phyloP scores from a whole-genome alignment of 2,797 vertebrate genomes.

The Muraenolepis orangiensis region DNA sequence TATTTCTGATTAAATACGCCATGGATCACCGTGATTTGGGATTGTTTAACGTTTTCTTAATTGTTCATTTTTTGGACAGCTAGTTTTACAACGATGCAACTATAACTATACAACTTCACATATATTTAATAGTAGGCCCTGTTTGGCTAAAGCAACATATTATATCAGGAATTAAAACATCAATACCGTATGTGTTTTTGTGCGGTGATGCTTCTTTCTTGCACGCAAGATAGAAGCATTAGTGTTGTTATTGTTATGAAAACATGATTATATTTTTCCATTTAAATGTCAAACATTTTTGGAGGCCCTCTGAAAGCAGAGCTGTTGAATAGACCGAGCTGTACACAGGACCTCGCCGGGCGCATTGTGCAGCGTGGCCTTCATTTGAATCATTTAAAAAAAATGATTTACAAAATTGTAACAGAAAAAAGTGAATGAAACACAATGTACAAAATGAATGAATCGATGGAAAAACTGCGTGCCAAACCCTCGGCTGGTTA shows the following conservation, averaged over 20 bases:
- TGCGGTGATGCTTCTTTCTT: neutral
- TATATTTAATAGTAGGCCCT: neutral
- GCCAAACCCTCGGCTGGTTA: neutral
- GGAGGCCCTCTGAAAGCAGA: neutral
- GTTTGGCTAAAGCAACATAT: neutral
- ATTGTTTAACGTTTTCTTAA: neutral
- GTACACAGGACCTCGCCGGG: neutral
- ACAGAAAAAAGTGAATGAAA: neutral
- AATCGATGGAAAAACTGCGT: neutral
- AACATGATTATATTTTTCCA: neutral
- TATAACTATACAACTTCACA: neutral
- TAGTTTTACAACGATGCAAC: too few relatives aligned
- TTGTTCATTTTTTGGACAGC: neutral
- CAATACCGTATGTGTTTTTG: neutral
- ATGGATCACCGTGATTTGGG: neutral
- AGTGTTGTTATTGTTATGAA: too few relatives aligned
- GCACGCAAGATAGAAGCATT: too few relatives aligned
- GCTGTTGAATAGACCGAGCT: neutral
- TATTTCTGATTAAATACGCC: neutral
- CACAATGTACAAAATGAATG: neutral
- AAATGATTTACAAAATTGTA: neutral
- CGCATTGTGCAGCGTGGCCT: neutral
- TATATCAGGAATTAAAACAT: neutral
- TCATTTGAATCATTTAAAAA: neutral
- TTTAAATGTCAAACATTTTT: neutral